Evolutionary conservation across 2,113 vertebrate species (phyloP).

Genomic region (Todiramphus saurophagus): DNA sequence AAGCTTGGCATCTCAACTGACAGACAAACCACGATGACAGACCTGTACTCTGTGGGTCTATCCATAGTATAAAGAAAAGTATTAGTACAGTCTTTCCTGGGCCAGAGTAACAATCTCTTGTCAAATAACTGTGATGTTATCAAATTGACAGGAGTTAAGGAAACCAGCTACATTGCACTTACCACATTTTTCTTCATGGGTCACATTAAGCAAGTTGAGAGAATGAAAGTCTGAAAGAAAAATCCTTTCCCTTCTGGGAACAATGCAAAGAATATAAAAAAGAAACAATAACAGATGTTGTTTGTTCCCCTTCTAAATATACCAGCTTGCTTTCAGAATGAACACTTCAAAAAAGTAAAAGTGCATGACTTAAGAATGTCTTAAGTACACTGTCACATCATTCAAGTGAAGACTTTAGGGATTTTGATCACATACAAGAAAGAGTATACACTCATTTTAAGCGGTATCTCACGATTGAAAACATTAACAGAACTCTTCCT

Average conservation of each 20-base stretch:
- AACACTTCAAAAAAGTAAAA: neutral
- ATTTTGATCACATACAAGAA: neutral
- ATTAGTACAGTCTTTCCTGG: neutral
- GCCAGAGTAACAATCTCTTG: neutral
- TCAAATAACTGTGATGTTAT: neutral
- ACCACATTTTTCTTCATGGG: neutral
- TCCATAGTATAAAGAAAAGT: neutral
- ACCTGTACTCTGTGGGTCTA: neutral
- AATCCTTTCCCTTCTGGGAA: neutral
- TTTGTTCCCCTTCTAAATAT: neutral
- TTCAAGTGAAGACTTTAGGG: neutral
- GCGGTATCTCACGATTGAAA: neutral
- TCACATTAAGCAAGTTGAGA: neutral
- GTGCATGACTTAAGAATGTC: neutral
- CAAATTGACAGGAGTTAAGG: neutral
- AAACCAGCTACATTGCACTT: neutral
- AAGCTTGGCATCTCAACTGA: neutral
- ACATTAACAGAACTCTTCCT: neutral
- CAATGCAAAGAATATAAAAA: neutral
- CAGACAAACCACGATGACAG: neutral
- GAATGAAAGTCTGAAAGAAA: neutral
- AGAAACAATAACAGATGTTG: neutral
- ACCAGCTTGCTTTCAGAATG: neutral
- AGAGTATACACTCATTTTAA: no score
- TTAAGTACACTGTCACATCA: neutral